Conservation (phyloP, 1,140 invertebrate species). For the Stegodyphus dumicola region DNA sequence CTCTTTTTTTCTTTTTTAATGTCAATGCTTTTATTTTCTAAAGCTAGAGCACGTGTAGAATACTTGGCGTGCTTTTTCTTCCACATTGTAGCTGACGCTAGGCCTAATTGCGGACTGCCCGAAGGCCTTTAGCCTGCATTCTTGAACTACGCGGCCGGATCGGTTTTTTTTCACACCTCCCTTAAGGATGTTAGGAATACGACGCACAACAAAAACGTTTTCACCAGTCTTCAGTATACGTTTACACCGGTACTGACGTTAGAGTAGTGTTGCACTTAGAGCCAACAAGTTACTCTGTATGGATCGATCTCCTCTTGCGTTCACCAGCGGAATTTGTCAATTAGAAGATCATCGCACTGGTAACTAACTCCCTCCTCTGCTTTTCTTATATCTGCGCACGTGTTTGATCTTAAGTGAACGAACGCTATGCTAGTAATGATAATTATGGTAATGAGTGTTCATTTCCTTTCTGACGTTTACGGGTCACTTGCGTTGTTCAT, state of each 20-base stretch:
- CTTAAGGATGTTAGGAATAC: conserved; percentile 56
- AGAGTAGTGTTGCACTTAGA: conserved; percentile 5
- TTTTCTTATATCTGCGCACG: no score
- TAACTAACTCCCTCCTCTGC: no score
- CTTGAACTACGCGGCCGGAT: conserved; percentile 53
- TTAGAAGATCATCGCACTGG: no score
- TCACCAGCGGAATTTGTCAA: no score
- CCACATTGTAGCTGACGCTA: conserved; percentile 55
- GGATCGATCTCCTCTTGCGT: no score
- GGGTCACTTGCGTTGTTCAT: no score
- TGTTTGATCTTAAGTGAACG: no score
- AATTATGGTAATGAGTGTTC: no score
- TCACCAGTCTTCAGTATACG: conserved; percentile 41
- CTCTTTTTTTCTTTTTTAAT: conserved; percentile 56
- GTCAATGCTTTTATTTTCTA: conserved; percentile 59
- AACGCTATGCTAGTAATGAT: no score
- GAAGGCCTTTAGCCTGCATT: conserved; percentile 59
- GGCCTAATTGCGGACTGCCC: conserved; percentile 57
- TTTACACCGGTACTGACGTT: background rate
- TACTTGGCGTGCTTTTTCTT: conserved; percentile 57
- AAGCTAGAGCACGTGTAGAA: conserved; percentile 45
- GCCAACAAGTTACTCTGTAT: background rate
- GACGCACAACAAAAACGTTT: conserved; percentile 38
- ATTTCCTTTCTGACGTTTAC: no score
- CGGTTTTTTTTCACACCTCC: conserved; percentile 59